Evolutionary conservation across 2,797 vertebrate species (phyloP), one percentile per base, ranked within the genome.

Genomic region (Pelodytes ibericus): DNA sequence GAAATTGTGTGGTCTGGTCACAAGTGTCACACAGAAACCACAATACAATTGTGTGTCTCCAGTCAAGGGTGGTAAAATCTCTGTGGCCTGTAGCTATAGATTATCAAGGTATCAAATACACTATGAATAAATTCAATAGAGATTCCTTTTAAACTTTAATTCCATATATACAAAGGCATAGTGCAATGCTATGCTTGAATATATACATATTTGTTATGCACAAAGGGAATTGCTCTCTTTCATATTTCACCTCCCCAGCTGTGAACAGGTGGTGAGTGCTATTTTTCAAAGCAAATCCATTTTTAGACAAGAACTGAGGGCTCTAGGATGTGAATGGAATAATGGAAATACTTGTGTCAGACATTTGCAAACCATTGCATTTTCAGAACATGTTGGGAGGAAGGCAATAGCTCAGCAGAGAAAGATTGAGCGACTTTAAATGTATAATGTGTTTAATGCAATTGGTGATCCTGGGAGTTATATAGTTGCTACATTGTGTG

Each of bases 271-370:
- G 56, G 56, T 13, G 10, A 26, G 56, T 27, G 26, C 24, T 26
- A 58, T 58, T 58, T 58, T 58, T 58, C 25, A 58, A 58, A 58
- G 56, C 56, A 58, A 58, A 58, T 58, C 56, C 56, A 58, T 58
- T 26, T 58, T 58, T 58, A 58, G 56, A 58, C 56, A 58, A 58
- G 70, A 31, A 72, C 16, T 60, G 58, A 47, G 39, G 18, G 51
- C 10, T 60, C 27, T 60, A 60, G 58, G 27, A 60, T 60, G 58
- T 60, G 29, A 31, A 30, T 60, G 25, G 26, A 60, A 31, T 60
- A 60, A 31, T 20, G 11, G n/a, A 6, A 22, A 20, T 53, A 53
- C 49, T 53, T 53, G 49, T 53, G 49, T 26, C 15, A 10, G 56
- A 58, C 26, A 58, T 29, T 58, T 27, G 9, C 49, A 53, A 53